A percentile compares a stretch with the other conserved stretches of the same genome.
Conservation (phyloP, 2,797 vertebrate species). For the Cephalopachus bancanus region DNA sequence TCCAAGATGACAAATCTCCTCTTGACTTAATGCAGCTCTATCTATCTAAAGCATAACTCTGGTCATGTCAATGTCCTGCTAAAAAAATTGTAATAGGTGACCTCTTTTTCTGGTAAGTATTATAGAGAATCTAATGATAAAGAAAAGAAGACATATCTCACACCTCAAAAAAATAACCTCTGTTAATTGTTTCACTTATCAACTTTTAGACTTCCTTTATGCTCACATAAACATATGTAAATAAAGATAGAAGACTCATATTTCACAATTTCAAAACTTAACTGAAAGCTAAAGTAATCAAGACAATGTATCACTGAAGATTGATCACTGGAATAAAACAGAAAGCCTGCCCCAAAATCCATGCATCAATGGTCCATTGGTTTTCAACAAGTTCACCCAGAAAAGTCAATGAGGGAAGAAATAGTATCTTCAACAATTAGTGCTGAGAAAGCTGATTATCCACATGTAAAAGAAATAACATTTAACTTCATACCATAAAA, state of each 20-base stretch:
- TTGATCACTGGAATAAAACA: not conserved
- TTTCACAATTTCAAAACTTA: not conserved
- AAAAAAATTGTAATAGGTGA: not conserved
- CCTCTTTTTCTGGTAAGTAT: not conserved
- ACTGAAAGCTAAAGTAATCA: not conserved
- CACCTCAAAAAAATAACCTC: not conserved
- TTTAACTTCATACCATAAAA: not conserved
- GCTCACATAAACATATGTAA: not conserved
- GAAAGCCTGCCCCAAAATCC: not conserved
- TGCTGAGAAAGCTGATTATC: too few relatives aligned
- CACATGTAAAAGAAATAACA: not conserved
- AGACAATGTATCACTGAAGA: not conserved
- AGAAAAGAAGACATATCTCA: not conserved
- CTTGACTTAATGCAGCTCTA: not conserved
- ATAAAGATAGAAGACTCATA: not conserved
- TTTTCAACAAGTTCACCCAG: not conserved
- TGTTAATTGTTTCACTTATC: not conserved
- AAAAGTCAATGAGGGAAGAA: not conserved
- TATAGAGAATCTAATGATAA: not conserved
- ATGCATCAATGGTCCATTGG: not conserved
- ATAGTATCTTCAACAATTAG: not conserved
- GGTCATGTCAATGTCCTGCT: not conserved
- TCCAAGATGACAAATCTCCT: not conserved
- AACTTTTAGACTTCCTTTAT: not conserved
- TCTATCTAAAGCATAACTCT: not conserved